Percentiles rank a stretch among this genome's conserved stretches.
These are phyloP conservation scores for Oceanites oceanicus DNA, from an alignment of 2,113 vertebrate genomes.

Conservation along the genomic window DNA sequence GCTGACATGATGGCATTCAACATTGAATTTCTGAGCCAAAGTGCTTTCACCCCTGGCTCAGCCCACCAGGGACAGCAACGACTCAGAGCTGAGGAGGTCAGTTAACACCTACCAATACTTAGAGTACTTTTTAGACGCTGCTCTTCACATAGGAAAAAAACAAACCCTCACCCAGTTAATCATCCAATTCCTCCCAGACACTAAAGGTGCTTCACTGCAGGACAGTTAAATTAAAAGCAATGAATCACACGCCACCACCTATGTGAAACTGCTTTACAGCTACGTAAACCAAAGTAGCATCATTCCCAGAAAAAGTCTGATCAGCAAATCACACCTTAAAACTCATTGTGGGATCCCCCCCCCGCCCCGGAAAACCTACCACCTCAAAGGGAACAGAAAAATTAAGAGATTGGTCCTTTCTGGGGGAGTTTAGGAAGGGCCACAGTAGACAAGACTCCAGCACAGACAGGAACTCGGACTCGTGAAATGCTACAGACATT, in stretches of 20 bases:
- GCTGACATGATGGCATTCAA: neutral
- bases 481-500: neutral
- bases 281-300: neutral
- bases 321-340: slow-evolving; percentile 14
- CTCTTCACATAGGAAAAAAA: neutral
- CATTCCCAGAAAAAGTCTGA: neutral
- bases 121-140: neutral
- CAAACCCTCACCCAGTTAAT: neutral
- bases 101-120: neutral
- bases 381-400: neutral
- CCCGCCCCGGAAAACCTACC: neutral
- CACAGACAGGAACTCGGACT: neutral
- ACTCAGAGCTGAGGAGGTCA: neutral
- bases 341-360: neutral
- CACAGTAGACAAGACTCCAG: neutral
- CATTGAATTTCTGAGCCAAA: neutral
- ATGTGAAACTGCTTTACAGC: neutral
- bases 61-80: neutral
- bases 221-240: slow-evolving; percentile 11
- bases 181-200: neutral
- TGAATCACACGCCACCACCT: neutral
- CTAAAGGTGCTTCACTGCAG: neutral
- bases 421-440: neutral
- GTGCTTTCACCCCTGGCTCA: neutral
- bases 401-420: slow-evolving; percentile 46